These are phyloP conservation scores for Athalia cordata DNA, from an alignment of 2,888 invertebrate genomes.

Conservation along the genomic window DNA sequence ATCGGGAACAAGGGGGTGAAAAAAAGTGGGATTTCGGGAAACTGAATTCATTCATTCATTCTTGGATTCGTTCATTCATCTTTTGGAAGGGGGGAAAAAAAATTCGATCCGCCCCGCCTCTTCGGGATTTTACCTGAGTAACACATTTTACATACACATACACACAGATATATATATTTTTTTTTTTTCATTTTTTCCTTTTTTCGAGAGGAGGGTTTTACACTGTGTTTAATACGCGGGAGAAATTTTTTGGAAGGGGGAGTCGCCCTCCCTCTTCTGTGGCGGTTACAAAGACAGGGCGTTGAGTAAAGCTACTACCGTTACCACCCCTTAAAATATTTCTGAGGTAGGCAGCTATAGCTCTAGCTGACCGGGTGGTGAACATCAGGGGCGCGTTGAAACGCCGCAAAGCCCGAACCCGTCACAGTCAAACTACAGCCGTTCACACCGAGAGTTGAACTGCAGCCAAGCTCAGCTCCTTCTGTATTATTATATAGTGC, in stretches of 20 bases:
- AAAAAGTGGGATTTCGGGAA: too few species aligned
- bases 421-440: constrained; percentile 43
- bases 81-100: too few species aligned
- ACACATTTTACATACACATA: too few species aligned
- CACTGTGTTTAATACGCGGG: too few species aligned
- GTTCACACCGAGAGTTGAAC: constrained; percentile 17
- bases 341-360: too few species aligned
- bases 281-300: constrained; percentile 25
- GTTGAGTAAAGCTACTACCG: constrained; percentile 2
- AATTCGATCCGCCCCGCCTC: too few species aligned
- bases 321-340: constrained; percentile 17
- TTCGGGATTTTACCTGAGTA: too few species aligned
- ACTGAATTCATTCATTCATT: too few species aligned
- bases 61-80: too few species aligned
- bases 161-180: too few species aligned
- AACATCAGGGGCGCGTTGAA: constrained; percentile 31
- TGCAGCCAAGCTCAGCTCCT: not conserved
- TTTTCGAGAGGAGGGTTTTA: not conserved
- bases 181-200: not conserved
- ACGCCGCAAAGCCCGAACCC: constrained; percentile 16
- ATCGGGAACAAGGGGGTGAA: too few species aligned
- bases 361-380: not conserved
- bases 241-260: not conserved
- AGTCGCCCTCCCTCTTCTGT: constrained; percentile 20
- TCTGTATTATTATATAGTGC: not conserved